These are phyloP conservation scores for Aspidiotus destructor DNA, from an alignment of 2,888 invertebrate species.

Conservation along the genomic window DNA sequence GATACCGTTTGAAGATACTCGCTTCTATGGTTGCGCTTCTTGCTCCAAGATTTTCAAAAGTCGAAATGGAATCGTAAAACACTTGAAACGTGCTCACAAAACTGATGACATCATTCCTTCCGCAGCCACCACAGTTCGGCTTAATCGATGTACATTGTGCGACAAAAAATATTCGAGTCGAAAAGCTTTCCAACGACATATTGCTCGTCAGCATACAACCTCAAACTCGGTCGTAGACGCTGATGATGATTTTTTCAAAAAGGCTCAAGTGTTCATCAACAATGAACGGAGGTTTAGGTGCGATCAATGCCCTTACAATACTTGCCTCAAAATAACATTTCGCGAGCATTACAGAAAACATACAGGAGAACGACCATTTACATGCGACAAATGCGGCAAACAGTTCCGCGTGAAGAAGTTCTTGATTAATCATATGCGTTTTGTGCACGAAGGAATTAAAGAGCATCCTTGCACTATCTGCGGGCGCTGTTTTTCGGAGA, in stretches of 20 bases:
- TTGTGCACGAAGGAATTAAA: conserved; percentile 43
- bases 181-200: conserved; percentile 45
- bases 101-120: too few relatives aligned
- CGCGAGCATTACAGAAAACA: conserved; percentile 32
- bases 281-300: conserved; percentile 6
- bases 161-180: conserved; percentile 42
- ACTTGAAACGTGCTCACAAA: background rate
- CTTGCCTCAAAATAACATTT: conserved; percentile 23
- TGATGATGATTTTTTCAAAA: conserved; percentile 31
- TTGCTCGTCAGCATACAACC: conserved; percentile 18
- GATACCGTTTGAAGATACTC: too few relatives aligned
- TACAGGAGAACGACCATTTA: conserved; percentile 41
- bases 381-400: conserved; percentile 43
- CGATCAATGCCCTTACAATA: conserved; percentile 16
- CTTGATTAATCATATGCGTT: conserved; percentile 42
- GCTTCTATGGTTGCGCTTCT: background rate
- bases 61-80: background rate
- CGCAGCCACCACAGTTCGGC: too few relatives aligned
- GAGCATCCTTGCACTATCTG: conserved; percentile 34
- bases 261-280: conserved; percentile 39
- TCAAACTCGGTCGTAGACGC: background rate
- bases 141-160: conserved; percentile 39
- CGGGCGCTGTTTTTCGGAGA: conserved; percentile 43
- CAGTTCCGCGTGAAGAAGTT: conserved; percentile 38
- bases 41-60: background rate